phyloP scores from a whole-genome alignment of 1,140 invertebrate species.

The Drosophila simulans region DNA sequence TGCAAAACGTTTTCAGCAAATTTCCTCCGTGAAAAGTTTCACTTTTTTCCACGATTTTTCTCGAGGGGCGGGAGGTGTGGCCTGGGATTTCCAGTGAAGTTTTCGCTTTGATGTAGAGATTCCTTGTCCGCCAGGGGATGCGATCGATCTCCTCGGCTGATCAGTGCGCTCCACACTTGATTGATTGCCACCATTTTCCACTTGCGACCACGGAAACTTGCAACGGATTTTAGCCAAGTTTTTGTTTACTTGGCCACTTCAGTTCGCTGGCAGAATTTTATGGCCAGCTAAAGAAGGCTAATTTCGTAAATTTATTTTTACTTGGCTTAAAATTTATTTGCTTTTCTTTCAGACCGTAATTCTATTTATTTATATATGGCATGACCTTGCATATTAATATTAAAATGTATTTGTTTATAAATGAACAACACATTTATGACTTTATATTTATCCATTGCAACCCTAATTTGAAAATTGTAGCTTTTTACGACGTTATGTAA shows the following conservation, averaged over 20 bases:
- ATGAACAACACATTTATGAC: too few relatives aligned
- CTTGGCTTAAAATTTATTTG: too few relatives aligned
- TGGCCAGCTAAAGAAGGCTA: slow-evolving; percentile 18
- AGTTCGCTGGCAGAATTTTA: slow-evolving; percentile 12
- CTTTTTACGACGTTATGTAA: too few relatives aligned
- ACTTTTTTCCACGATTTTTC: neutral
- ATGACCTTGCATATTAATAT: too few relatives aligned
- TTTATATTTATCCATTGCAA: too few relatives aligned
- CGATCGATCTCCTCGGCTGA: slow-evolving; percentile 9
- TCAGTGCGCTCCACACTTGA: slow-evolving; percentile 4
- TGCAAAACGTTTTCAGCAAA: slow-evolving; percentile 8
- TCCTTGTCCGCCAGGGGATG: neutral
- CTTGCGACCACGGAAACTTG: neutral
- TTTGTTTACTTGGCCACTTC: slow-evolving; percentile 27
- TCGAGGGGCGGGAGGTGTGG: neutral
- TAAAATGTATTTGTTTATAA: too few relatives aligned
- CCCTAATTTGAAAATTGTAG: too few relatives aligned
- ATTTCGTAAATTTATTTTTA: neutral
- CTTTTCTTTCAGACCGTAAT: too few relatives aligned
- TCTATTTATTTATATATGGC: too few relatives aligned
- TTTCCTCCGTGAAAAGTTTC: neutral
- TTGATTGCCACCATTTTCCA: slow-evolving; percentile 10
- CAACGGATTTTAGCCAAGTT: slow-evolving; percentile 6
- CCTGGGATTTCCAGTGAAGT: neutral
- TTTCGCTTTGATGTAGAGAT: neutral